Evolutionary conservation across 1,140 invertebrate genomes (phyloP).

Genomic region (Penaeus indicus): DNA sequence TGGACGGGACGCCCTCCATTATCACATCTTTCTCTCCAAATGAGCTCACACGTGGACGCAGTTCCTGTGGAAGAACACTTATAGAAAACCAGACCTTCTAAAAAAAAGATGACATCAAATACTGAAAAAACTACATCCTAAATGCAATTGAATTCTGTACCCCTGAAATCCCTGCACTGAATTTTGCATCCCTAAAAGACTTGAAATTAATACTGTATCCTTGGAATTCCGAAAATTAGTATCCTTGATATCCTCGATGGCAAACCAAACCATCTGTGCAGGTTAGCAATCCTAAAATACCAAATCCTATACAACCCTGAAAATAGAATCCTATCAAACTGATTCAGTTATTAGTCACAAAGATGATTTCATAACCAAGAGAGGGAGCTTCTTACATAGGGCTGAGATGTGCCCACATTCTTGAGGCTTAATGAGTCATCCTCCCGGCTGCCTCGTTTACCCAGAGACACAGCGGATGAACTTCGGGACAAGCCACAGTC

Average conservation of each 20-base stretch:
- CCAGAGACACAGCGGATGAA: conserved; percentile 55
- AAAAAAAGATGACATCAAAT: background rate
- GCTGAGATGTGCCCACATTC: conserved; percentile 27
- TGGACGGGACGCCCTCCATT: conserved; percentile 66
- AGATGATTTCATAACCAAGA: too few species aligned
- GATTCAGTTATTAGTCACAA: too few species aligned
- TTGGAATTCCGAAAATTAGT: too few species aligned
- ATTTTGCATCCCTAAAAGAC: too few species aligned
- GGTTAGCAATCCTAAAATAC: too few species aligned
- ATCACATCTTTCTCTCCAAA: conserved; percentile 77
- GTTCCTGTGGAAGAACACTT: conserved; percentile 67
- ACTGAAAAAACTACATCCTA: background rate
- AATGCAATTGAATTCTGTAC: background rate
- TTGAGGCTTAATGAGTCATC: conserved; percentile 43
- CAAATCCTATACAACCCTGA: too few species aligned
- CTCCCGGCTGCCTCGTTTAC: conserved; percentile 50
- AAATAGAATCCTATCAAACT: too few species aligned
- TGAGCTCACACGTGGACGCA: conserved; percentile 75
- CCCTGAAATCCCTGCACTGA: too few species aligned
- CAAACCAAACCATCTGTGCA: too few species aligned
- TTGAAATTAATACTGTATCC: too few species aligned
- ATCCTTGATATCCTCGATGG: too few species aligned
- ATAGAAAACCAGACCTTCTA: background rate
- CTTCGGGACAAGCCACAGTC: conserved; percentile 51
- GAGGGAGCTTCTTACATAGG: background rate